Conservation (phyloP, 2,797 vertebrate genomes). For the Otolemur crassicaudatus region DNA sequence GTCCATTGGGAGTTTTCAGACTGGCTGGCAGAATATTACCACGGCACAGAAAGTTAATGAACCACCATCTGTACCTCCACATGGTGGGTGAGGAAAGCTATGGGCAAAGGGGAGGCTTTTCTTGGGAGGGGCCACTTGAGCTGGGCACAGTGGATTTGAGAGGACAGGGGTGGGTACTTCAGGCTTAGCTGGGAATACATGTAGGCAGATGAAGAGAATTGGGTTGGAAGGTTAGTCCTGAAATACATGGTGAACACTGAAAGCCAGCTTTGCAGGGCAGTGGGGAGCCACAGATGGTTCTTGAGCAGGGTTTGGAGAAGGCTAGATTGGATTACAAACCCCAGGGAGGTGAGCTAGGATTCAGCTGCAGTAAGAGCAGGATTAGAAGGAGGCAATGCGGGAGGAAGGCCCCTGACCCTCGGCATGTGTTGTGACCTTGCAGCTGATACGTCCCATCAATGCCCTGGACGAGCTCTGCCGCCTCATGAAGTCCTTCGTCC, state of each 20-base stretch:
- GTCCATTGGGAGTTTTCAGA: neutral
- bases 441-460: conserved; percentile 98
- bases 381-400: neutral
- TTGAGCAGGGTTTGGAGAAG: neutral
- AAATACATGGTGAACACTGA: accelerated
- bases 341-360: neutral
- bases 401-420: accelerated
- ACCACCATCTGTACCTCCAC: accelerated
- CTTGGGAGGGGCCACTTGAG: neutral
- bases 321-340: neutral
- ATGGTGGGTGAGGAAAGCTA: accelerated
- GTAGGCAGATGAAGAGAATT: neutral
- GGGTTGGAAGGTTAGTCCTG: neutral
- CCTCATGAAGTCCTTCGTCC: conserved; percentile 95
- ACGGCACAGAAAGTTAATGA: accelerated
- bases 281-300: neutral
- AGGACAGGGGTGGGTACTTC: neutral
- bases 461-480: conserved; percentile 98
- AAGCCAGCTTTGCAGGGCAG: neutral
- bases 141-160: neutral
- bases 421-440: neutral
- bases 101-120: no score
- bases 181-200: neutral
- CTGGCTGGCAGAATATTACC: neutral
- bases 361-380: neutral